Evolutionary conservation across 2,888 invertebrate genomes (phyloP).

Genomic region (Agriotes lineatus): DNA sequence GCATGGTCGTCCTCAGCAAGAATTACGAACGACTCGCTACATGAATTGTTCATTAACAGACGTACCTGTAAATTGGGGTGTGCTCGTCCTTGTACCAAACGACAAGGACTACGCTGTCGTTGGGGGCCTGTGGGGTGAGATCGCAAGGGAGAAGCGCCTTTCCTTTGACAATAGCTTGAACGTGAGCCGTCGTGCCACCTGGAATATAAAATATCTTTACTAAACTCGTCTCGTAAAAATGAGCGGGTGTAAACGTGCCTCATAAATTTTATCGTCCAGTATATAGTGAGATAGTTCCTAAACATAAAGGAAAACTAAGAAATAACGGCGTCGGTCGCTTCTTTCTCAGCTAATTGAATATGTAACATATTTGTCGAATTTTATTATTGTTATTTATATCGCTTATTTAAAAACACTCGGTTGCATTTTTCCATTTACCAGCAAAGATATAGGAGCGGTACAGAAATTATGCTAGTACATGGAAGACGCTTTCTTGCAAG

Average conservation of each 20-base stretch:
- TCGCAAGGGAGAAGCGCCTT: slow-evolving; percentile 89
- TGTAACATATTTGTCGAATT: slow-evolving; percentile 6
- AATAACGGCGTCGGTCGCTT: neutral
- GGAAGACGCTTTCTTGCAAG: too few relatives aligned
- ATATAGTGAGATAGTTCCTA: slow-evolving; percentile 10
- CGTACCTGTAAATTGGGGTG: slow-evolving; percentile 88
- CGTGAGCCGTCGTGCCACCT: slow-evolving; percentile 66
- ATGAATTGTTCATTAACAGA: slow-evolving; percentile 27
- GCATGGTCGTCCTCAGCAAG: neutral
- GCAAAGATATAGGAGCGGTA: neutral
- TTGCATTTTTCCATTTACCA: neutral
- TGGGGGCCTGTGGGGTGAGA: slow-evolving; percentile 80
- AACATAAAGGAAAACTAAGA: slow-evolving; percentile 11
- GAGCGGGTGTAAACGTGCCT: slow-evolving; percentile 21
- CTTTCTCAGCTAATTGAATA: neutral
- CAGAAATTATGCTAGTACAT: too few relatives aligned
- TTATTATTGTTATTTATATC: neutral
- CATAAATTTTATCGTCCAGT: slow-evolving; percentile 22
- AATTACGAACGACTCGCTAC: neutral
- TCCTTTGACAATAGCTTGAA: slow-evolving; percentile 81
- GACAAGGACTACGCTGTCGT: slow-evolving; percentile 86
- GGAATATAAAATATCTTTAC: slow-evolving; percentile 56
- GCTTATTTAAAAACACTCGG: too few relatives aligned
- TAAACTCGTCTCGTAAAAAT: slow-evolving; percentile 29
- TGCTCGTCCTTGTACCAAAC: slow-evolving; percentile 93